phyloP scores from a whole-genome alignment of 2,888 invertebrate species.

The Chironomus tentans region DNA sequence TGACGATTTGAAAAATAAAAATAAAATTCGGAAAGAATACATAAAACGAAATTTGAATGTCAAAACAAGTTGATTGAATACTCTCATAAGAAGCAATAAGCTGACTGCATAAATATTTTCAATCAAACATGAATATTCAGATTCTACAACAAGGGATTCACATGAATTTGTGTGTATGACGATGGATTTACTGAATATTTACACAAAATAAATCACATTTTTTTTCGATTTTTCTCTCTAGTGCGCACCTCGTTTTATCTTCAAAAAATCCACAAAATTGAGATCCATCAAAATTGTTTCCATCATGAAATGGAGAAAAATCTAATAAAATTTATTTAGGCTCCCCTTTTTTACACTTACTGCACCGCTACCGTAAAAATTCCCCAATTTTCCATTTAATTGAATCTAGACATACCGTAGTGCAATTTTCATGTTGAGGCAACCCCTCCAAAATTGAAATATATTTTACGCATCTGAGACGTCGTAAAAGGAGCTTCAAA shows the following conservation, averaged over 20 bases:
- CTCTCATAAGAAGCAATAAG: background rate
- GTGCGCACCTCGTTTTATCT: background rate
- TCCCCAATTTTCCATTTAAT: conserved; percentile 19
- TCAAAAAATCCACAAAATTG: background rate
- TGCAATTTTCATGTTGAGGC: too few relatives aligned
- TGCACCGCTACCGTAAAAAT: background rate
- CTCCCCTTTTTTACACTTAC: background rate
- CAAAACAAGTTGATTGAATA: too few relatives aligned
- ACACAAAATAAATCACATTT: background rate
- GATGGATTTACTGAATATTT: background rate
- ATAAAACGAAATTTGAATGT: too few relatives aligned
- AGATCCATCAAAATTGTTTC: background rate
- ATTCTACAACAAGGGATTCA: background rate
- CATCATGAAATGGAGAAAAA: background rate
- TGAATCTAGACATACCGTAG: conserved; percentile 6
- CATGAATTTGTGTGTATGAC: background rate
- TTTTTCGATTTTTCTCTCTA: background rate
- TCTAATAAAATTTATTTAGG: background rate
- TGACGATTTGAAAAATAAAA: background rate
- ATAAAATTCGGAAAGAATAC: too few relatives aligned
- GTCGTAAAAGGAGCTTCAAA: background rate
- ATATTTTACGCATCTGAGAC: background rate
- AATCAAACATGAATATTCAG: background rate
- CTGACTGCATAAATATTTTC: background rate
- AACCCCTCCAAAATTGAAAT: too few relatives aligned